These are phyloP conservation scores for Peribatodes rhomboidaria DNA, from an alignment of 2,888 invertebrate genomes.

Conservation along the genomic window DNA sequence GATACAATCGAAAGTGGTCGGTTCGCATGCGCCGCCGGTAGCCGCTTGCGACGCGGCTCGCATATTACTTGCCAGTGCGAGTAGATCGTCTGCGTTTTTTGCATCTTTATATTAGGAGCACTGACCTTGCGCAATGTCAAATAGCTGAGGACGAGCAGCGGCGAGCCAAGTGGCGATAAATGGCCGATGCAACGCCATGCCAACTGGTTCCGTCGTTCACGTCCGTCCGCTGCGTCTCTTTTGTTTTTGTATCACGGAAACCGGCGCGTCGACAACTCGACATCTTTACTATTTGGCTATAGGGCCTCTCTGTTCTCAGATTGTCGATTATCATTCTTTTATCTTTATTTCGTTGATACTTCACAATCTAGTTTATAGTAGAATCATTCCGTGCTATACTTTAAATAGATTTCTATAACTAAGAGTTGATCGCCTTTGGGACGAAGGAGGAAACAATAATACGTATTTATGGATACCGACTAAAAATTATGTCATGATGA, in stretches of 20 bases:
- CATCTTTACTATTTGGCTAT: constrained; percentile 48
- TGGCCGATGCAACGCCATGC: constrained; percentile 64
- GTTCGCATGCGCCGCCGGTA: constrained; percentile 68
- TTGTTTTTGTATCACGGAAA: constrained; percentile 70
- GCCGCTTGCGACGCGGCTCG: constrained; percentile 62
- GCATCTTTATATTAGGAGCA: constrained; percentile 84
- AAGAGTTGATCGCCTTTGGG: constrained; percentile 5
- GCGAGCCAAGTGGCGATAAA: constrained; percentile 63
- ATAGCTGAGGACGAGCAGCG: constrained; percentile 74
- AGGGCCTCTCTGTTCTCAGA: constrained; percentile 3
- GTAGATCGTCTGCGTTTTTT: constrained; percentile 60
- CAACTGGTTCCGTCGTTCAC: constrained; percentile 64
- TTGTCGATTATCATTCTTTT: neutral
- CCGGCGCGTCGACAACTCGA: constrained; percentile 54
- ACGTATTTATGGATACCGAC: neutral
- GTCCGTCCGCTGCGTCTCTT: constrained; percentile 52
- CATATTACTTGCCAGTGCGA: constrained; percentile 52
- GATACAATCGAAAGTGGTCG: constrained; percentile 77
- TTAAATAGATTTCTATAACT: neutral
- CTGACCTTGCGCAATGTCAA: constrained; percentile 86
- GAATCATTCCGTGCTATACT: neutral
- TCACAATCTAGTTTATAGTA: neutral
- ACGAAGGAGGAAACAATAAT: neutral
- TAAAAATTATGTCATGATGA: constrained; percentile 6
- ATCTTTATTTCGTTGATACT: neutral